Conservation (phyloP, 2,797 vertebrate genomes). For the Tapirus indicus region DNA sequence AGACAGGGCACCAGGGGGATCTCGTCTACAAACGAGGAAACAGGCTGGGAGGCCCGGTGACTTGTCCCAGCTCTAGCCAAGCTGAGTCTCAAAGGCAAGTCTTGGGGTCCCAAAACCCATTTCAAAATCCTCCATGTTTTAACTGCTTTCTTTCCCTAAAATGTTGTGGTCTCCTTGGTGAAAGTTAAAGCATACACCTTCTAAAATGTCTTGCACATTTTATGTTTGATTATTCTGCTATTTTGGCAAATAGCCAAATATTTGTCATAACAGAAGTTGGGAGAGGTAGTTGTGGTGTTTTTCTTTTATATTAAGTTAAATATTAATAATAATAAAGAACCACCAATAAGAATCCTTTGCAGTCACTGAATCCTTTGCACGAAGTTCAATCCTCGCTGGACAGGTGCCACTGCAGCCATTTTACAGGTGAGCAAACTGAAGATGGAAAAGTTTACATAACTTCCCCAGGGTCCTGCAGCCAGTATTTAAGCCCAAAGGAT, state of each 20-base stretch:
- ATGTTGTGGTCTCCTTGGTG: accelerated
- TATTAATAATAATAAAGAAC: background rate
- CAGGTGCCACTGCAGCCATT: accelerated
- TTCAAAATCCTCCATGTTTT: background rate
- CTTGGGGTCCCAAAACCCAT: background rate
- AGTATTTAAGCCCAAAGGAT: background rate
- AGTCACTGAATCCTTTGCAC: background rate
- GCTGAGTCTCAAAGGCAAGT: background rate
- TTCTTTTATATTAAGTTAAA: background rate
- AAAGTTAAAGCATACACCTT: background rate
- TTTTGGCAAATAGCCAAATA: background rate
- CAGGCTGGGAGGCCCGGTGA: background rate
- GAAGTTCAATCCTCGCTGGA: background rate
- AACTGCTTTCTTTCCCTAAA: background rate
- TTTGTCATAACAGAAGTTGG: background rate
- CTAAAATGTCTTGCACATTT: background rate
- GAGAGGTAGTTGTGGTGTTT: background rate
- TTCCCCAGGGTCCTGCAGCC: background rate
- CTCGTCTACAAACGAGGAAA: background rate
- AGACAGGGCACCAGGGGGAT: background rate
- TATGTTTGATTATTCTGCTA: background rate
- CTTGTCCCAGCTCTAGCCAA: background rate
- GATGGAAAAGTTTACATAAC: accelerated
- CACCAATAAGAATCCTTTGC: background rate
- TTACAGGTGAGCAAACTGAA: background rate